Percentiles rank a stretch among this genome's conserved stretches.
Conservation (phyloP, 1,140 invertebrate species). For the Microplitis mediator region DNA sequence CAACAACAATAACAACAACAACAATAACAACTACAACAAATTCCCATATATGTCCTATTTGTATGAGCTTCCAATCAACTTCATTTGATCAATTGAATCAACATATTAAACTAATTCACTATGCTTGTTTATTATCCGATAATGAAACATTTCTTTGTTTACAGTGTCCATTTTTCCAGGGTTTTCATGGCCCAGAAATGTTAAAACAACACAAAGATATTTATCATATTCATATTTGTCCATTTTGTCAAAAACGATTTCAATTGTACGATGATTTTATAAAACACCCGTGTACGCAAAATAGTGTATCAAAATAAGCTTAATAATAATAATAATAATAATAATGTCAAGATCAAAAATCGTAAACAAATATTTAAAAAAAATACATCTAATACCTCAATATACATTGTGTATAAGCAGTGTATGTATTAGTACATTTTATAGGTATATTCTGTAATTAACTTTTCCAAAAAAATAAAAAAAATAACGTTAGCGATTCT, state of each 20-base stretch:
- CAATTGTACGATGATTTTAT: not conserved
- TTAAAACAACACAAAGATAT: not conserved
- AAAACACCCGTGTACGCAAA: not conserved
- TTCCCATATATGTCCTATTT: not conserved
- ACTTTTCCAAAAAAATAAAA: too few relatives aligned
- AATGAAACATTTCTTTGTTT: not conserved
- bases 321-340: not conserved
- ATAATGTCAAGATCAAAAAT: too few relatives aligned
- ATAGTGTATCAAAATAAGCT: not conserved
- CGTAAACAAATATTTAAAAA: too few relatives aligned
- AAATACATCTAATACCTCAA: too few relatives aligned
- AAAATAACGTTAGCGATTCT: too few relatives aligned
- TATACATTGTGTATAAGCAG: too few relatives aligned
- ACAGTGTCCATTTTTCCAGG: not conserved
- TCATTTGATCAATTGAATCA: not conserved
- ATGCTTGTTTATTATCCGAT: not conserved
- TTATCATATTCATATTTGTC: slow-evolving; percentile 16
- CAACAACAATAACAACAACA: not conserved
- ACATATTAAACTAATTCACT: not conserved
- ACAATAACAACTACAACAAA: not conserved
- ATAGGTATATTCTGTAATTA: too few relatives aligned
- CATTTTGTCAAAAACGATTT: slow-evolving; percentile 8
- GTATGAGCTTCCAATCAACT: not conserved
- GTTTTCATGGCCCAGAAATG: not conserved
- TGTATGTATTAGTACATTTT: too few relatives aligned